These are phyloP conservation scores for Pterobdella sp. DNA, from an alignment of 2,888 invertebrate species.

Conservation along the genomic window DNA sequence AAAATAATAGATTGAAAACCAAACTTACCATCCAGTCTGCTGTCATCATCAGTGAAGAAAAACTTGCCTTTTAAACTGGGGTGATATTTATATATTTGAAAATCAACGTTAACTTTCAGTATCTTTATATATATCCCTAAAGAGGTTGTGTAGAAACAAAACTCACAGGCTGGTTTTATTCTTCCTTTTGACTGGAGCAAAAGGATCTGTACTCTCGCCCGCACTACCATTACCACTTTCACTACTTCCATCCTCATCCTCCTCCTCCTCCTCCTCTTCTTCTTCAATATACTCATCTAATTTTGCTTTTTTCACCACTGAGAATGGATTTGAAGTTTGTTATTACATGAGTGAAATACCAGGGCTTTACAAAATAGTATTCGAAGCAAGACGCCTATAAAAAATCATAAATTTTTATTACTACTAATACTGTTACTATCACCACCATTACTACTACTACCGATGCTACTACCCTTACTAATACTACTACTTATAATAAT, in stretches of 20 bases:
- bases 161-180: background rate
- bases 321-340: no score
- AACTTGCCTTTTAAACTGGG: slow-evolving; percentile 2
- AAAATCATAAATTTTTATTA: no score
- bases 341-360: no score
- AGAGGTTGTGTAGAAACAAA: background rate
- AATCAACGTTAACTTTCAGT: background rate
- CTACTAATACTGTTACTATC: no score
- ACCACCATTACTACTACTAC: no score
- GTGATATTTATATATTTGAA: background rate
- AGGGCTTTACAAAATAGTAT: no score
- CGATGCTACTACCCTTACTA: no score
- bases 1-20: no score
- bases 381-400: no score
- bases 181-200: slow-evolving; percentile 4
- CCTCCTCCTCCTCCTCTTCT: slow-evolving; percentile 12
- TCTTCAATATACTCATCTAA: background rate
- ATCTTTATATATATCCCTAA: background rate
- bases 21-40: background rate
- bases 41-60: background rate
- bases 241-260: background rate
- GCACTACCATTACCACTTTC: background rate
- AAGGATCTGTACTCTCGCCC: background rate
- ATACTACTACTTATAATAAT: no score
- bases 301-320: no score